Base-by-base conservation (phyloP, 1,140 invertebrate genomes). In the Penaeus japonicus region DNA sequence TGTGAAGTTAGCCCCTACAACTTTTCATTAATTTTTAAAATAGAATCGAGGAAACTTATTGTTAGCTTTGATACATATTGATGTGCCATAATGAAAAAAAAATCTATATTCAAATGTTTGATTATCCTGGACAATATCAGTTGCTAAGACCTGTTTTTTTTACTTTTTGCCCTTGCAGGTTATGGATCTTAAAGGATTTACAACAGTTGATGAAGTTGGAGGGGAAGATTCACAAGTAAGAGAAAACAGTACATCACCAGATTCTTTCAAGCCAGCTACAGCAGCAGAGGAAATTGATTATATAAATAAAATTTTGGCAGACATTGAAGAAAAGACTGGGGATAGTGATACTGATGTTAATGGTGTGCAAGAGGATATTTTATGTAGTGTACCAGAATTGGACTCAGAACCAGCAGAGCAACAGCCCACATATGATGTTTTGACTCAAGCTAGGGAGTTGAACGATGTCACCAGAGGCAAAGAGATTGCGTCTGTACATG, bases 281-380 rank as follows among this genome's bases (percentile, higher is more conserved):
- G 87, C 87, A 59, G 87, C 87, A 75, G 87, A 88, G 55, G 87
- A 88, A 78, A 88, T 88, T 77, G 87, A 88, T 77, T 88, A 88
- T 53, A 78, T 88, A 35, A 88, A 88, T 77, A 88, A 83, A 53
- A 88, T 88, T 83, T 70, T 88, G 39, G 87, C 80, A 24, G 59
- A 88, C n/a, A 88, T 88, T 47, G 87, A 88, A 62, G 83, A 75
- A 59, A 54, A 70, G 32, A 70, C 53, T 88, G 87, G 55, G 18
- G 47, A 32, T 27, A 47, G 62, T 39, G 70, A 80, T 17, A 85
- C 54, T 54, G 77, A 35, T 85, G 65, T 62, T 47, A 47, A 47
- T 47, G 47, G 5, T 47, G 47, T 47, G 10, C 47, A 47, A 47
- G 47, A 47, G 47, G 47, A 47, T 47, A 47, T 47, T 47, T 47